Base-by-base conservation (phyloP, 2,113 vertebrate species). In the Pomatostomus ruficeps region DNA sequence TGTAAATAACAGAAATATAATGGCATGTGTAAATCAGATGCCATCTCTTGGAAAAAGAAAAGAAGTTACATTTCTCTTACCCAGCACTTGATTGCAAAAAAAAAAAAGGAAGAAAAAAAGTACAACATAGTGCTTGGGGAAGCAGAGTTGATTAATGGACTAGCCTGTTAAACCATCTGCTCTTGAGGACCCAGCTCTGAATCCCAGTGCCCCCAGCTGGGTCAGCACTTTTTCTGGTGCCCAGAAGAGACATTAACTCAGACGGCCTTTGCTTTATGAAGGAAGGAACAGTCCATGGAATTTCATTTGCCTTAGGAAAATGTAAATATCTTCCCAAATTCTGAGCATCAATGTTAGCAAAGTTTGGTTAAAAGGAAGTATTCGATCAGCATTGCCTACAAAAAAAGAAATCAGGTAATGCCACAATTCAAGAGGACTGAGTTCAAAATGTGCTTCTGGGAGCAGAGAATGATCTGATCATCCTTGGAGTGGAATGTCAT, bases 211-310 rank as follows among this genome's bases (percentile, higher is more conserved):
- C 95, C 97, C 93, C 71, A 35, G 97, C 98, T 96, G 95, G 97
- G 96, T 98, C 98, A 98, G 98, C 98, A 97, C 89, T 97, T 98
- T 97, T 59, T 57, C 52, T 65, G 83, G 83, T 89, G 95, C 96
- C 97, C 95, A 97, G 96, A 96, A 97, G 97, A 22, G 83, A 97
- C 96, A 97, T 98, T 93, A 95, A 90, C 83, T 91, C 91, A 72
- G 82, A 66, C 0, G 10, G 94, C 70, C 96, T 95, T 96, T 96
- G 87, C 92, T 96, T 95, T 95, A 80, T 81, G 71, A 97, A 97
- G 91, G 89, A 94, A 97, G 95, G 97, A 97, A 96, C 57, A 95
- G 89, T 46, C 92, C 90, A 91, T 88, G 86, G 95, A 96, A 97
- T 97, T 97, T 96, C 89, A 89, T 97, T 95, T 96, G 90, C 91